phyloP scores from a whole-genome alignment of 2,888 invertebrate genomes.

The Cantharis flavilabris region DNA sequence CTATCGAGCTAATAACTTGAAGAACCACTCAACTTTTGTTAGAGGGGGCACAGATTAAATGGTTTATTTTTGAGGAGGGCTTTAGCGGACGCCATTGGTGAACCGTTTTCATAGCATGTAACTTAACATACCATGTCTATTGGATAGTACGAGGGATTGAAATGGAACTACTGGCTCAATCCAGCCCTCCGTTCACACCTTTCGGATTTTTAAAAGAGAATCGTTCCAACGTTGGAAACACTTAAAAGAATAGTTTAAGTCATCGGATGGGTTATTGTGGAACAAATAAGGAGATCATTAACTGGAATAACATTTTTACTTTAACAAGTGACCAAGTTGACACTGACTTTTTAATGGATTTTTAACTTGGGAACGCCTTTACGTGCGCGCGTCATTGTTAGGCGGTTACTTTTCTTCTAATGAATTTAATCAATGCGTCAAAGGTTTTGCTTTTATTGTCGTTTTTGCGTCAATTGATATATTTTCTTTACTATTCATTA shows the following conservation, averaged over 20 bases:
- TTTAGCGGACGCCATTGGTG: constrained; percentile 38
- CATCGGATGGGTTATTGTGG: constrained; percentile 42
- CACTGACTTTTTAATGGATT: constrained; percentile 35
- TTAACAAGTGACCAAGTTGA: constrained; percentile 45
- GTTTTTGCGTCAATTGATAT: constrained; percentile 24
- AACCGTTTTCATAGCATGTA: constrained; percentile 28
- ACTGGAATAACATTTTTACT: constrained; percentile 39
- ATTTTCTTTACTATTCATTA: neutral
- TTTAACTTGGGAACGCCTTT: constrained; percentile 40
- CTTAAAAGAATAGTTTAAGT: constrained; percentile 45
- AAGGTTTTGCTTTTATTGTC: constrained; percentile 41
- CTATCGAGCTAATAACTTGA: constrained; percentile 53
- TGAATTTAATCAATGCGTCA: constrained; percentile 47
- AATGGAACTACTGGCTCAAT: constrained; percentile 46
- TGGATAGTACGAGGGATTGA: constrained; percentile 43
- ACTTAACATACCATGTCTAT: constrained; percentile 37
- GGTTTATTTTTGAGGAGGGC: constrained; percentile 39
- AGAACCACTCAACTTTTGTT: constrained; percentile 42
- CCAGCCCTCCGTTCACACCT: constrained; percentile 48
- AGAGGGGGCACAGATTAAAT: constrained; percentile 43
- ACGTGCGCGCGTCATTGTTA: constrained; percentile 44
- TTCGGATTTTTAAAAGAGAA: constrained; percentile 37
- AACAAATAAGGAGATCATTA: constrained; percentile 48
- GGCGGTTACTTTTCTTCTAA: constrained; percentile 42
- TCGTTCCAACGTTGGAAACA: constrained; percentile 36